Conservation (phyloP, 2,888 invertebrate species). For the Tolmerus cingulatus region DNA sequence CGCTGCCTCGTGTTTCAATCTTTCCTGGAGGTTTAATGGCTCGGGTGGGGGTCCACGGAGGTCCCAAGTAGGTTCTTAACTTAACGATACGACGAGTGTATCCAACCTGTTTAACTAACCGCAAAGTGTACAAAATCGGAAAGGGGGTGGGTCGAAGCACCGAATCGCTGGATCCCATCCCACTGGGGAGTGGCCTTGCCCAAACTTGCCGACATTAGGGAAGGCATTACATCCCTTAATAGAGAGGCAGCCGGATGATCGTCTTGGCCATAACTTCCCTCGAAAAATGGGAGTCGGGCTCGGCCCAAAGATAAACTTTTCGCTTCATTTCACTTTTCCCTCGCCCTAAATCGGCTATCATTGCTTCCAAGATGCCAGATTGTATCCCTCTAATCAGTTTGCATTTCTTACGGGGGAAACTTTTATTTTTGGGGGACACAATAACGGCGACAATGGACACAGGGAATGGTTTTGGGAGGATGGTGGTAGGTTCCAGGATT, state of each 20-base stretch:
- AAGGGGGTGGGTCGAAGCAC: not conserved
- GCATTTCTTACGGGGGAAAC: conserved; percentile 22
- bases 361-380: conserved; percentile 4
- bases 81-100: not conserved
- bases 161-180: not conserved
- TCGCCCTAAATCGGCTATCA: not conserved
- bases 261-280: not conserved
- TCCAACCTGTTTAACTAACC: conserved; percentile 1
- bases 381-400: conserved; percentile 25
- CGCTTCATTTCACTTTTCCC: conserved; percentile 38
- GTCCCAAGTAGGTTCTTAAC: conserved; percentile 8
- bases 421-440: conserved; percentile 22
- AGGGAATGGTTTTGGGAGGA: not conserved
- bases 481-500: not conserved
- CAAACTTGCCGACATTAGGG: not conserved
- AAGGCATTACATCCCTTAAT: conserved; percentile 2
- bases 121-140: conserved; percentile 2
- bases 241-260: not conserved
- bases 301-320: conserved; percentile 39
- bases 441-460: not conserved
- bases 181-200: not conserved
- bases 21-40: not conserved
- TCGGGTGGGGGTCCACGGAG: not conserved
- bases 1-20: not conserved
- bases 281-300: not conserved